Conservation (phyloP, 2,797 vertebrate species). For the Salarias fasciatus region DNA sequence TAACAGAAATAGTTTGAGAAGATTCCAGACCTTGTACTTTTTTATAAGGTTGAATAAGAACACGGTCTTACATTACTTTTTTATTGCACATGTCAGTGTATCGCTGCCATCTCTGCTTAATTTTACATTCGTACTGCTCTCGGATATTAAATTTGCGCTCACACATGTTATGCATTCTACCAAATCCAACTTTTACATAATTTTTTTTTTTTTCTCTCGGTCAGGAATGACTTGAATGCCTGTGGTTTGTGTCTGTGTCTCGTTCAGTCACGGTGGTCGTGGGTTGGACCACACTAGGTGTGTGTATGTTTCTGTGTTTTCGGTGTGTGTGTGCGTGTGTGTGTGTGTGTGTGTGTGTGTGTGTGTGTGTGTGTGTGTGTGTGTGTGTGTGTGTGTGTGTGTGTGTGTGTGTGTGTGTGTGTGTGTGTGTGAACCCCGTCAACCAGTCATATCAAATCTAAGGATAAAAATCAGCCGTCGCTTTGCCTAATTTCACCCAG, state of each 20-base stretch:
- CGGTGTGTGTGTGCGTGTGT: conserved; percentile 25
- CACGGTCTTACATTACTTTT: too few relatives aligned
- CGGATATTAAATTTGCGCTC: conserved; percentile 4
- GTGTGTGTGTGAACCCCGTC: conserved; percentile 26
- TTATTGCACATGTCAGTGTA: too few relatives aligned
- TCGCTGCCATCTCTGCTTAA: neutral
- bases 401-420: neutral
- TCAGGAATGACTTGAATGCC: conserved; percentile 47
- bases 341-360: conserved; percentile 1
- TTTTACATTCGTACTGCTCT: neutral
- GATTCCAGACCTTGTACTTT: too few relatives aligned
- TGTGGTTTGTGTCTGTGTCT: conserved; percentile 67
- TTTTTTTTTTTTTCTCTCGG: conserved; percentile 55
- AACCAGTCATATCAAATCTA: conserved; percentile 62
- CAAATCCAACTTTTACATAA: conserved; percentile 44
- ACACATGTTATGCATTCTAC: conserved; percentile 8
- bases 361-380: neutral
- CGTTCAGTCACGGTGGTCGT: conserved; percentile 70
- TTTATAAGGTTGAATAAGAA: too few relatives aligned
- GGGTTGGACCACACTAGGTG: conserved; percentile 72
- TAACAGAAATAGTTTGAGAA: too few relatives aligned
- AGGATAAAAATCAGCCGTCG: conserved; percentile 65
- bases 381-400: neutral
- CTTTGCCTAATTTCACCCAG: conserved; percentile 77
- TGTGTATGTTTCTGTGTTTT: conserved; percentile 48